These are phyloP conservation scores for Plemyria rubiginata DNA, from an alignment of 2,888 invertebrate species.

Conservation along the genomic window DNA sequence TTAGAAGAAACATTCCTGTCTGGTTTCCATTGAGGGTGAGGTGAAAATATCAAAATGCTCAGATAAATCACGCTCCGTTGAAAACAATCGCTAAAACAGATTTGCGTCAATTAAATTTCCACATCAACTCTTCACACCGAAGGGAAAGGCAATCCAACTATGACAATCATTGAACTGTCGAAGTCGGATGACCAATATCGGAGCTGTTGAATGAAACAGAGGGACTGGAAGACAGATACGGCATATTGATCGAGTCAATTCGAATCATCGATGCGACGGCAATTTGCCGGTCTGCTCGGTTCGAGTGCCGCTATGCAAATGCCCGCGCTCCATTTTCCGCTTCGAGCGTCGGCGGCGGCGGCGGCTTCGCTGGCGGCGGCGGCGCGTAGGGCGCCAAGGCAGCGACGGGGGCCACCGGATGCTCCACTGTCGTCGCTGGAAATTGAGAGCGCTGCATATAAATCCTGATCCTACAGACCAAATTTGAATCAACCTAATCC, in stretches of 20 bases:
- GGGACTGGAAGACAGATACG: conserved; percentile 59
- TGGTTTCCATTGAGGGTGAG: not conserved
- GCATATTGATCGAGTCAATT: conserved; percentile 79
- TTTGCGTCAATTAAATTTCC: conserved; percentile 29
- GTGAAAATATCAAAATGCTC: conserved; percentile 5
- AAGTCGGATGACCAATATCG: conserved; percentile 40
- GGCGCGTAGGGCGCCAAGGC: conserved; percentile 41
- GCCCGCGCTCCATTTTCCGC: conserved; percentile 77
- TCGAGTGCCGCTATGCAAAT: conserved; percentile 81
- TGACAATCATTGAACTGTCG: conserved; percentile 40
- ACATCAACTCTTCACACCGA: conserved; percentile 30
- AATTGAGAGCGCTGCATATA: conserved; percentile 82
- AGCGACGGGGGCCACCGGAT: conserved; percentile 67
- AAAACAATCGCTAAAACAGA: conserved; percentile 23
- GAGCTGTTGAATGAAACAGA: conserved; percentile 39
- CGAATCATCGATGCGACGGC: conserved; percentile 79
- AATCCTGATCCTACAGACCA: conserved; percentile 81
- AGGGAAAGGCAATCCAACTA: conserved; percentile 21
- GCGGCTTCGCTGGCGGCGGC: conserved; percentile 41
- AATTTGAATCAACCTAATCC: conserved; percentile 83
- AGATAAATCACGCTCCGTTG: conserved; percentile 10
- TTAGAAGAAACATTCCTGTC: too few relatives aligned
- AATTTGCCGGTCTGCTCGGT: conserved; percentile 81
- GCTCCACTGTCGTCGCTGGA: conserved; percentile 81
- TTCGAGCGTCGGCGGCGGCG: conserved; percentile 49